Evolutionary conservation across 1,140 invertebrate species (phyloP), one percentile per base, ranked within the genome.

Genomic region (Maconellicoccus hirsutus): DNA sequence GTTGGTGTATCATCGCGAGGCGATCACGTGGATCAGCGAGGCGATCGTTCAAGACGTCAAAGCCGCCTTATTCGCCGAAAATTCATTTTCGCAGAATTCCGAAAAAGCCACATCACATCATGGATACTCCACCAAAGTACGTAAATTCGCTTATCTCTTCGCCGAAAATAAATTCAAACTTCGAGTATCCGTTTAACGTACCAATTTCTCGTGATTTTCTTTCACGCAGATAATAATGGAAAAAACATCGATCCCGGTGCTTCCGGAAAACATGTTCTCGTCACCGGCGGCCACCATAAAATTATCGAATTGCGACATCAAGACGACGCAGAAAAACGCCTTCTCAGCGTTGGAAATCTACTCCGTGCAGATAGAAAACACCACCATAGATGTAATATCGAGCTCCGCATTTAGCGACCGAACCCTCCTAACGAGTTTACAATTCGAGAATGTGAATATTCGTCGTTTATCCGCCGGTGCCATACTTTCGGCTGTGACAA

Each of bases 161-260:
- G 8, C n/a, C 39, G n/a, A n/a, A n/a, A 42, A 10, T n/a, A 42
- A 42, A 42, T 42, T 42, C n/a, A n/a, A n/a, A n/a, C n/a, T n/a
- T n/a, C n/a, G n/a, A n/a, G n/a, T n/a, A n/a, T n/a, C n/a, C n/a
- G n/a, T n/a, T n/a, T n/a, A n/a, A n/a, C n/a, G n/a, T n/a, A n/a
- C n/a, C 19, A 66, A 66, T 25, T 25, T 23, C 25, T 59, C 52
- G 21, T 7, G 14, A 14, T 71, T 74, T 74, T 74, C 74, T 78
- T 74, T 75, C n/a, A n/a, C 83, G 39, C 81, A 89, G 87, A 86
- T 90, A 75, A 79, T 82, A 72, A 82, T 89, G 79, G 83, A 83
- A 74, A 85, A 84, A 73, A 82, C 88, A 1, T 80, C 78, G 70
- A 81, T 87, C 16, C 77, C 81, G 19, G 82, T 84, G 74, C 76